phyloP scores from a whole-genome alignment of 2,797 vertebrate genomes.

The Cheirogaleus major region DNA sequence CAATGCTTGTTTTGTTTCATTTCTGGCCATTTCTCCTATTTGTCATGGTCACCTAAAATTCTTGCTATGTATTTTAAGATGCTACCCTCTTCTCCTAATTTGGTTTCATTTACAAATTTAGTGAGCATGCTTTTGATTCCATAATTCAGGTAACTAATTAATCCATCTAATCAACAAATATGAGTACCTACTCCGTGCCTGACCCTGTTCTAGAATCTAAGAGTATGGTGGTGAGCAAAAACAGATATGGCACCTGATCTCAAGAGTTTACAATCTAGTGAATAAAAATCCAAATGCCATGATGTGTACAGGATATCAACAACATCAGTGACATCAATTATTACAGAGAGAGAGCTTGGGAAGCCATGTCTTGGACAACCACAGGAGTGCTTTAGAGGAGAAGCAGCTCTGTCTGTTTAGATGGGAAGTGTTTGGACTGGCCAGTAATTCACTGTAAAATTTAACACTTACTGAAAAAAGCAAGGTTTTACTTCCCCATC shows the following conservation, averaged over 20 bases:
- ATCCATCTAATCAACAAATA: not conserved
- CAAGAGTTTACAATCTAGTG: not conserved
- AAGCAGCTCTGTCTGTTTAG: constrained; percentile 17
- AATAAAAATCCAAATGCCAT: not conserved
- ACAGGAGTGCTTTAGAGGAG: not conserved
- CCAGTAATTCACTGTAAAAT: not conserved
- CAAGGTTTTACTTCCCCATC: not conserved
- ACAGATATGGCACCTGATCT: not conserved
- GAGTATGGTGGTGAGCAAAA: not conserved
- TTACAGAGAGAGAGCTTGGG: not conserved
- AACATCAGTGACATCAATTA: not conserved
- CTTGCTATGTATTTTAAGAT: constrained; percentile 28
- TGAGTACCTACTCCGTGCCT: not conserved
- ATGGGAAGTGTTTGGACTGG: not conserved
- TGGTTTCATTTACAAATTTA: not conserved
- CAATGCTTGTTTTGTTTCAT: not conserved
- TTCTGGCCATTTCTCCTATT: not conserved
- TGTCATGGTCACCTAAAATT: not conserved
- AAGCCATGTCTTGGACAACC: not conserved
- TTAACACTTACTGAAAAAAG: not conserved
- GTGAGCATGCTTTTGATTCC: not conserved
- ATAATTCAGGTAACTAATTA: not conserved
- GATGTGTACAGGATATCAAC: not conserved
- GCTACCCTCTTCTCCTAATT: not conserved
- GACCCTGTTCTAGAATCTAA: not conserved